These are phyloP conservation scores for Dinomys branickii DNA, from an alignment of 2,113 vertebrate genomes.

Conservation along the genomic window DNA sequence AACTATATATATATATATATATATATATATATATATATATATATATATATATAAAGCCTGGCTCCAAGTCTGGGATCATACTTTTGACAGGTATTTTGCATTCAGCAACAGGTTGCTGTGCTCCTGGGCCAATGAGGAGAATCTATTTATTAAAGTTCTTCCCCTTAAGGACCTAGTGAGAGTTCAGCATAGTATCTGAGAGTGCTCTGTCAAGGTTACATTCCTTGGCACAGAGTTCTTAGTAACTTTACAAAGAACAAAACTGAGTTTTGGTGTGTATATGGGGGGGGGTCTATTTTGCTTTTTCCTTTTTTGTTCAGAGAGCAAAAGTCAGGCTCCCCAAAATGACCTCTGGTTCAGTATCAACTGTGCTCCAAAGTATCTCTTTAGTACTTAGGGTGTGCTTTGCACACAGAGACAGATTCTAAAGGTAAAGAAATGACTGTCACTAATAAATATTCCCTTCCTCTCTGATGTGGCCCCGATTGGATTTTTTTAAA, in stretches of 20 bases:
- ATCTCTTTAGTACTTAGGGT: slow-evolving; percentile 69
- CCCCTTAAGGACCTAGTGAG: slow-evolving; percentile 68
- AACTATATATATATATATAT: slow-evolving; percentile 66
- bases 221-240: slow-evolving; percentile 81
- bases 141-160: slow-evolving; percentile 69
- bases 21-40: slow-evolving; percentile 62
- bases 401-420: slow-evolving; percentile 52
- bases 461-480: slow-evolving; percentile 59
- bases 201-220: slow-evolving; percentile 80
- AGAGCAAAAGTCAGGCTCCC: slow-evolving; percentile 83
- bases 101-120: slow-evolving; percentile 69
- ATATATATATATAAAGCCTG: slow-evolving; percentile 46
- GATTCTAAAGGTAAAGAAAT: slow-evolving; percentile 65
- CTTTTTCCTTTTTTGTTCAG: slow-evolving; percentile 26
- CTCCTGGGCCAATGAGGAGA: slow-evolving; percentile 64
- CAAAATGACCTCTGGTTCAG: slow-evolving; percentile 79
- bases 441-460: slow-evolving; percentile 59
- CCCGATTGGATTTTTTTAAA: slow-evolving; percentile 70
- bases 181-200: slow-evolving; percentile 77
- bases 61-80: slow-evolving; percentile 18
- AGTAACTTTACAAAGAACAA: slow-evolving; percentile 75
- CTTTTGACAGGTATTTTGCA: slow-evolving; percentile 76
- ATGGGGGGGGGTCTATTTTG: not conserved
- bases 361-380: slow-evolving; percentile 79
- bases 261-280: slow-evolving; percentile 26